Base-by-base conservation (phyloP, 2,888 invertebrate genomes). In the Macrophya annulata region DNA sequence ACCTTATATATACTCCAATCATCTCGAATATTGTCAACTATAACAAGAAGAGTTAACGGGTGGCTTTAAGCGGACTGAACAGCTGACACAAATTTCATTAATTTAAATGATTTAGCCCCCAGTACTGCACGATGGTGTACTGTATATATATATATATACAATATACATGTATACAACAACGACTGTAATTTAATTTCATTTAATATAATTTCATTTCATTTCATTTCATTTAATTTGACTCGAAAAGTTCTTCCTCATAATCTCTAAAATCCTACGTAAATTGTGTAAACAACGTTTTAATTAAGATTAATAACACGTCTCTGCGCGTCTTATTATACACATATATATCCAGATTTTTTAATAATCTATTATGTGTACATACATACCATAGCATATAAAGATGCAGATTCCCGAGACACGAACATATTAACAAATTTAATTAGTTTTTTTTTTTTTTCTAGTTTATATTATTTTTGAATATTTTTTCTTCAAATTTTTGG, bases 61-160 rank as follows among this genome's bases (percentile, higher is more conserved):
- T 62, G 1, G 62, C 10, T 62, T 62, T 62, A 5, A 62, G 25
- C 25, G 4, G 25, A 62, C 12, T 62, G 21, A 59, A 79, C 55
- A 59, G 48, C 48, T 43, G 48, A 76, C 55, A 79, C 40, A 55
- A 40, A 62, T 82, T 82, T 82, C 82, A 65, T 82, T 65, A 82
- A 82, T 82, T 82, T 37, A 65, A 82, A 65, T 65, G 59, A 82
- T 43, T 82, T 40, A 79, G 59, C 59, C 59, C 17, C 17, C n/a
- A 45, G 8, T 31, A 31, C 31, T 31, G 31, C 31, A 31, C 31
- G 31, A 31, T 3, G 31, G 31, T 31, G 31, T 31, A n/a, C n/a
- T n/a, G n/a, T n/a, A n/a, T n/a, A n/a, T n/a, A 31, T 31, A 31
- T 31, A 3, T 31, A 31, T 31, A 31, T 31, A 31, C 31, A 31